Base-by-base conservation (phyloP, 2,888 invertebrate species). In the Diabrotica balteata region DNA sequence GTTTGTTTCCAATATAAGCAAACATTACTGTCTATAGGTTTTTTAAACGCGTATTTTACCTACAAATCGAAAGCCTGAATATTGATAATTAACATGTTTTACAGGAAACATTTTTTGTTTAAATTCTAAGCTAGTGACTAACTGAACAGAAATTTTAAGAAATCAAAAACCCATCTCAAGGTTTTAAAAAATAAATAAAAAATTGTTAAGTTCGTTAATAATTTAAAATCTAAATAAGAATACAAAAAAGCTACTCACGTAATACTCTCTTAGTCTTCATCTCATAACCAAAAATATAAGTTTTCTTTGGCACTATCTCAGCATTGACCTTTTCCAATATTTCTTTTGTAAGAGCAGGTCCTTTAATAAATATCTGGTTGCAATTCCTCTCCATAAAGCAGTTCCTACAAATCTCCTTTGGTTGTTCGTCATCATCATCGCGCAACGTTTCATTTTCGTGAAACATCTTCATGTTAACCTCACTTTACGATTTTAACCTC, bases 261-360 rank as follows among this genome's bases (percentile, higher is more conserved):
- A 80, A 77, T 62, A 83, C 72, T 63, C 79, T 78, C 44, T 78
- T 77, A 0, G 79, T 80, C 63, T 80, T 80, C 57, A 82, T 76
- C 60, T 81, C 79, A 44, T 80, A 76, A 9, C 83, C 83, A 68
- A 81, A 80, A 17, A 83, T 68, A 47, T 74, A 72, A 2, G 80
- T 80, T 50, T 77, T 78, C 22, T 76, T 76, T 0, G 80, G 80
- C 8, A 78, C 80, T 7, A 80, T 69, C 11, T 82, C 81, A 8
- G 72, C 75, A 63, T 83, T 80, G 71, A 83, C 75, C 69, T 81
- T 81, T 47, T 79, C 80, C 46, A 83, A 72, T 70, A 83, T 77
- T 17, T 84, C 82, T 69, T 79, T 81, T 11, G 83, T 83, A 44
- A 84, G 60, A 0, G 80, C 78, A 3, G 83, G 80, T 4, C 80